phyloP scores from a whole-genome alignment of 2,888 invertebrate species.

The Beris morrisii region DNA sequence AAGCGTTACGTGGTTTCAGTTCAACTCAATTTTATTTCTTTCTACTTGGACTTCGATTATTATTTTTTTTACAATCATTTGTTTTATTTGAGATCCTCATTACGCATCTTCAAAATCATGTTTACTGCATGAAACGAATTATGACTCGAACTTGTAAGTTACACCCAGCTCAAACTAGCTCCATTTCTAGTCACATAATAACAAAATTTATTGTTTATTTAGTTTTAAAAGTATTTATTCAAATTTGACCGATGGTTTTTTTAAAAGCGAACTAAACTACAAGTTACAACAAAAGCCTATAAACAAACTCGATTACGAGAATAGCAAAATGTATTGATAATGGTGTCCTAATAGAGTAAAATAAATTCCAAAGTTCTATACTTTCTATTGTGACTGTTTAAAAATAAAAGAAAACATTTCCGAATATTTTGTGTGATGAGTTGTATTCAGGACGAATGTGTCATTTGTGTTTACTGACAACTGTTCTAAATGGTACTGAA shows the following conservation, averaged over 20 bases:
- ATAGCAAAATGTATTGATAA: no score
- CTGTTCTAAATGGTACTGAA: no score
- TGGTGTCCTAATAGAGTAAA: no score
- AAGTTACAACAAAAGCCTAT: background rate
- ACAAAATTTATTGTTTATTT: conserved; percentile 7
- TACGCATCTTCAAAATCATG: background rate
- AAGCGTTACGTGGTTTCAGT: no score
- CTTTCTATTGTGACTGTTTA: no score
- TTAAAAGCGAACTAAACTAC: conserved; percentile 1
- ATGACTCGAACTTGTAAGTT: background rate
- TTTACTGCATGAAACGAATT: background rate
- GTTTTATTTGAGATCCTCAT: background rate
- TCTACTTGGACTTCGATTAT: background rate
- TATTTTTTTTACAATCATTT: background rate
- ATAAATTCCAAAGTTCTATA: no score
- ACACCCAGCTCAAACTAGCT: conserved; percentile 39
- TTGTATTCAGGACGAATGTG: no score
- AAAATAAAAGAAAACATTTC: no score
- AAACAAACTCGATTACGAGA: no score
- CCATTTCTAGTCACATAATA: conserved; percentile 17
- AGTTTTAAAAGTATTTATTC: conserved; percentile 2
- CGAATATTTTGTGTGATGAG: no score
- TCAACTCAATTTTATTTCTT: no score
- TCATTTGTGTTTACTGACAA: no score
- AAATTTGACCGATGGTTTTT: conserved; percentile 5